Evolutionary conservation across 1,140 invertebrate genomes (phyloP).

Genomic region (Asobara japonica): DNA sequence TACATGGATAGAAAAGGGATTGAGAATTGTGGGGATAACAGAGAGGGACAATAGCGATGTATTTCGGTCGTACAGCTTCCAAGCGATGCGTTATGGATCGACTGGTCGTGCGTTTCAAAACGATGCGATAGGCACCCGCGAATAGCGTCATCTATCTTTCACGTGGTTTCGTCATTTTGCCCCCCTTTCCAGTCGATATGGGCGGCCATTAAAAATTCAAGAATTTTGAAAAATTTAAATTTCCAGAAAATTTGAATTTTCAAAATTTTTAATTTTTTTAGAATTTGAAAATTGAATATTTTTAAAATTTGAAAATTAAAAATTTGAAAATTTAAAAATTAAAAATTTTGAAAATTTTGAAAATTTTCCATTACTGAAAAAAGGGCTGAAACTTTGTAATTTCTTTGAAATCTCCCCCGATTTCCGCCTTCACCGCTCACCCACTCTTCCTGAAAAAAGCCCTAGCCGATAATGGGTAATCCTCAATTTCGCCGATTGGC

Average conservation of each 20-base stretch:
- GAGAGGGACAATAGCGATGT: conserved; percentile 22
- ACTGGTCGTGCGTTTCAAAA: conserved; percentile 40
- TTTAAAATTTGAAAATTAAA: too few species aligned
- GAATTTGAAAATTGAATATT: too few species aligned
- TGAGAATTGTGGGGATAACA: not conserved
- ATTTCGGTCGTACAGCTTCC: conserved; percentile 37
- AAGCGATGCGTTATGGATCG: conserved; percentile 55
- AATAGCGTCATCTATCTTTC: conserved; percentile 61
- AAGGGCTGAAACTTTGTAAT: not conserved
- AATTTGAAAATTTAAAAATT: too few species aligned
- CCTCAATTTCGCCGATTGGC: conserved; percentile 65
- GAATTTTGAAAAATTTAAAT: too few species aligned
- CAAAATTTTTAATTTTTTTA: too few species aligned
- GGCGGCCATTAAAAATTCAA: not conserved
- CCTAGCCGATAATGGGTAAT: conserved; percentile 60
- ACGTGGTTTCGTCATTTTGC: conserved; percentile 52
- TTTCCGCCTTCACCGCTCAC: not conserved
- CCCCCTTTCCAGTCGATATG: conserved; percentile 4
- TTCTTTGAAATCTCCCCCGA: not conserved
- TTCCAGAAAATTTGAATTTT: too few species aligned
- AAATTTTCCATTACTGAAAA: too few species aligned
- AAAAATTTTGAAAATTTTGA: too few species aligned
- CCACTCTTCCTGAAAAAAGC: not conserved
- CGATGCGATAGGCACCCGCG: conserved; percentile 36
- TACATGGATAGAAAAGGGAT: not conserved